Evolutionary conservation across 1,140 invertebrate species (phyloP), one percentile per base, ranked within the genome.

Genomic region (Zaprionus inermis): DNA sequence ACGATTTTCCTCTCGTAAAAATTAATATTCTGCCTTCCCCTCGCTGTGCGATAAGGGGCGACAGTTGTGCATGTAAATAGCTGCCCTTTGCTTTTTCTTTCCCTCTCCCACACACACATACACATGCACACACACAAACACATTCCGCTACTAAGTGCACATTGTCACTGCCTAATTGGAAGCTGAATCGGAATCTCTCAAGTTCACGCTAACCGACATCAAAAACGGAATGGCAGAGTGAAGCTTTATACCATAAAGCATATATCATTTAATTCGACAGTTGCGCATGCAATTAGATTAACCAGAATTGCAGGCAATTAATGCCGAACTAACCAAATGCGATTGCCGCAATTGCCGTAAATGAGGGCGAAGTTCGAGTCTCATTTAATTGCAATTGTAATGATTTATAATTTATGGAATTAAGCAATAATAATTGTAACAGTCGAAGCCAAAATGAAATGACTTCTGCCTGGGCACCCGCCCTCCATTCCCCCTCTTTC

Each of bases 361-460:
- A 74, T 59, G 44, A 46, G 64, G 6, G 6, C 24, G 3, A 10
- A 4, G 11, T 28, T 28, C 24, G 59, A 4, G n/a, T 12, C 34
- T n/a, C 63, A 68, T 54, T 77, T 77, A 69, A 68, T 75, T 78
- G 66, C 72, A 64, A 75, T 65, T 75, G 60, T 81, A 85, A 86
- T 86, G 82, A 86, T 85, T 85, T 81, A 86, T 79, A 85, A 86
- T 85, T 86, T 67, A 86, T 81, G 71, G 54, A 85, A 81, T 81
- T 55, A 78, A 61, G 60, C 64, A 57, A 46, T 49, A 64, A 64
- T 64, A 22, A 38, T 38, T 22, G 38, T 44, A 36, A 24, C 56
- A 32, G 30, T 52, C 44, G 51, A 61, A 63, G 44, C 30, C n/a
- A n/a, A n/a, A n/a, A n/a, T n/a, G n/a, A n/a, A n/a, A n/a, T 49